Evolutionary conservation across 1,140 invertebrate species (phyloP).

Genomic region (Bathynomus jamesi): DNA sequence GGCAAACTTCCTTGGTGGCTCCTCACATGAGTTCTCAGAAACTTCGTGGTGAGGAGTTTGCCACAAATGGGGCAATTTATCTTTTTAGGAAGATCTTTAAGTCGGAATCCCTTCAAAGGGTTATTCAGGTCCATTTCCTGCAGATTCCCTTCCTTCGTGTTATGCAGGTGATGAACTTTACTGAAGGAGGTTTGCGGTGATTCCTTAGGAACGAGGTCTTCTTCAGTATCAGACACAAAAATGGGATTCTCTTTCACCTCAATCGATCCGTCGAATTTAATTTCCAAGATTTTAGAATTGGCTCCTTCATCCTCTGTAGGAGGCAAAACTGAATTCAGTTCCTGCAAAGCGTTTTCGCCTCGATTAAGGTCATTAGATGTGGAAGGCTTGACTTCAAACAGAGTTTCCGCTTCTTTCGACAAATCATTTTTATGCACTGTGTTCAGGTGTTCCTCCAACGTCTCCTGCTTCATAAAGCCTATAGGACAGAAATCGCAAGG

Average conservation of each 20-base stretch:
- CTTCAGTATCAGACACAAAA: background rate
- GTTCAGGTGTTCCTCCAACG: conserved; percentile 22
- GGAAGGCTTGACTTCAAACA: background rate
- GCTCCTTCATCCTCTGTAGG: background rate
- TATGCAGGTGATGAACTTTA: conserved; percentile 19
- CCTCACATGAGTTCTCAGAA: conserved; percentile 28
- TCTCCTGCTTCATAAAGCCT: conserved; percentile 34
- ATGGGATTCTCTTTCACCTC: conserved; percentile 19
- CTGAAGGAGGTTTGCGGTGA: conserved; percentile 6
- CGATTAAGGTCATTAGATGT: background rate
- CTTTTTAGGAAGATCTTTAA: conserved; percentile 27
- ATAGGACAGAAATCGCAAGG: conserved; percentile 27
- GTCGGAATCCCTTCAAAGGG: conserved; percentile 24
- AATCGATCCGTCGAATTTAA: conserved; percentile 18
- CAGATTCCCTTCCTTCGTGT: conserved; percentile 15
- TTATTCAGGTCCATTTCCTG: conserved; percentile 21
- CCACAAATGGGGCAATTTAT: conserved; percentile 29
- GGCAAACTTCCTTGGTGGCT: conserved; percentile 31
- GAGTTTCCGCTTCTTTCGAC: background rate
- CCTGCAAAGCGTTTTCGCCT: background rate
- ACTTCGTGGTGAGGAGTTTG: conserved; percentile 31
- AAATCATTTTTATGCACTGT: conserved; percentile 25
- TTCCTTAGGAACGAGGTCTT: background rate
- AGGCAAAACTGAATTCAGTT: background rate
- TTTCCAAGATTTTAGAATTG: conserved; percentile 16